phyloP scores from a whole-genome alignment of 1,140 invertebrate genomes.

The Philaenus spumarius region DNA sequence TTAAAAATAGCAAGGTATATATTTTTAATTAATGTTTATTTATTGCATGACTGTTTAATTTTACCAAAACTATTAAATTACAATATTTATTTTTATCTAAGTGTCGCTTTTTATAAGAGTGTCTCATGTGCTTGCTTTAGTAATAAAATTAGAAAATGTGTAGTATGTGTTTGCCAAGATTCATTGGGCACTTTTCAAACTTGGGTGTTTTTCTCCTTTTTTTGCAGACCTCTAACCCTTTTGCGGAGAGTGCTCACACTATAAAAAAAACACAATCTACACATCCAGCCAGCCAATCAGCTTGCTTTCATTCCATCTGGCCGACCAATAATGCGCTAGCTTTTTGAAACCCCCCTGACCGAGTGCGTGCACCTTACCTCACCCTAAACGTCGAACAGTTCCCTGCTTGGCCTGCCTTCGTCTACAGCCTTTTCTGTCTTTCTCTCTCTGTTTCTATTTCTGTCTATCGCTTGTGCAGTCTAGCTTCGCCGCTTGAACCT shows the following conservation, averaged over 20 bases:
- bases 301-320: background rate
- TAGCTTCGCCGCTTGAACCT: background rate
- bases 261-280: background rate
- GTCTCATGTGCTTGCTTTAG: too few relatives aligned
- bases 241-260: background rate
- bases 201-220: constrained; percentile 17
- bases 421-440: constrained; percentile 2
- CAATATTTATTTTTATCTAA: too few relatives aligned
- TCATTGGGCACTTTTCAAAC: constrained; percentile 12
- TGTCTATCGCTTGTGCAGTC: background rate
- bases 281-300: background rate
- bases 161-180: background rate
- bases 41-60: too few relatives aligned
- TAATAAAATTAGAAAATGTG: background rate
- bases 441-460: constrained; percentile 4
- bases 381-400: background rate
- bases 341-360: background rate
- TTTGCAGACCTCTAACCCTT: constrained; percentile 17
- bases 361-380: background rate
- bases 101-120: too few relatives aligned
- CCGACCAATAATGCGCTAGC: background rate
- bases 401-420: background rate
- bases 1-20: too few relatives aligned
- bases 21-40: too few relatives aligned
- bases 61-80: too few relatives aligned